These are phyloP conservation scores for Erebia epiphron DNA, from an alignment of 2,888 invertebrate genomes.

Conservation along the genomic window DNA sequence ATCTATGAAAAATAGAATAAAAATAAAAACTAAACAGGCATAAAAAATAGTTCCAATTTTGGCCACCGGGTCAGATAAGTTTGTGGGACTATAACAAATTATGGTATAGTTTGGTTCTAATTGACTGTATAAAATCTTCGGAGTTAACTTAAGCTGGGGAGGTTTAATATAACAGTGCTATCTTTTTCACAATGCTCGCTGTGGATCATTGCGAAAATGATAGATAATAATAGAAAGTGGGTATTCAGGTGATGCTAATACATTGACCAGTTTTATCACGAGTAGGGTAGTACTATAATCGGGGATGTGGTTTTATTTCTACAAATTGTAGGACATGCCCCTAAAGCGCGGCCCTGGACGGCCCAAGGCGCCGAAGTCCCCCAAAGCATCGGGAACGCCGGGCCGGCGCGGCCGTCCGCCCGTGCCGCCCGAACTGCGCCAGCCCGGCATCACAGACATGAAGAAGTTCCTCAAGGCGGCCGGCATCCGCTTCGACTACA, in stretches of 20 bases:
- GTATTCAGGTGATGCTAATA: background rate
- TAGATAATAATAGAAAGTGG: too few species aligned
- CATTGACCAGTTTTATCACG: background rate
- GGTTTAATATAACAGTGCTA: too few species aligned
- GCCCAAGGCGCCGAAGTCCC: slow-evolving; percentile 69
- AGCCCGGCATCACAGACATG: slow-evolving; percentile 78
- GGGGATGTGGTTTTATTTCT: slow-evolving; percentile 19
- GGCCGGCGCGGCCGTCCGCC: slow-evolving; percentile 68
- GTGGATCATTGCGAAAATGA: too few species aligned
- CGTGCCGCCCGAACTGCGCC: slow-evolving; percentile 71
- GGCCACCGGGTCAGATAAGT: too few species aligned
- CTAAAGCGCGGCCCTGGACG: slow-evolving; percentile 72
- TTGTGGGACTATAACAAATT: too few species aligned
- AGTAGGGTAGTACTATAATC: slow-evolving; percentile 7
- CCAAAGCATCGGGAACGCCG: slow-evolving; percentile 50
- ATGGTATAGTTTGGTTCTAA: too few species aligned
- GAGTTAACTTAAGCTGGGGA: too few species aligned
- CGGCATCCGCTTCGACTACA: slow-evolving; percentile 77
- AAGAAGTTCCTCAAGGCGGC: slow-evolving; percentile 80
- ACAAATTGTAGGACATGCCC: slow-evolving; percentile 55
- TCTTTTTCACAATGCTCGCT: too few species aligned
- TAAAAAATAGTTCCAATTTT: too few species aligned
- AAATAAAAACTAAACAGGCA: too few species aligned
- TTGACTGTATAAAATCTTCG: too few species aligned
- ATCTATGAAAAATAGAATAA: too few species aligned